phyloP scores from a whole-genome alignment of 2,113 vertebrate species.

The Octodon degus region DNA sequence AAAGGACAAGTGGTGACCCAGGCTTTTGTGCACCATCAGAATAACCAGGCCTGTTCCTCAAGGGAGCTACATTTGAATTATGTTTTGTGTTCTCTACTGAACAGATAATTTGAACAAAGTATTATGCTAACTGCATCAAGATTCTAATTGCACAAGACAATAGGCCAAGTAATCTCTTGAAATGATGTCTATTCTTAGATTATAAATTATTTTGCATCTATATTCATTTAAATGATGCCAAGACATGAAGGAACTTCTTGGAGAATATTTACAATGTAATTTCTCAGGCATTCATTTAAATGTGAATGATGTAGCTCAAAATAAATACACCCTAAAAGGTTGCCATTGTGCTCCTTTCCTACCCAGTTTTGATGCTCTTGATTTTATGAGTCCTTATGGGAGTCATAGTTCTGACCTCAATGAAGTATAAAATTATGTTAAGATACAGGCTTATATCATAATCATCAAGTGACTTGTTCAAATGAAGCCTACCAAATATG shows the following conservation, averaged over 20 bases:
- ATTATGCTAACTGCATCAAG: neutral
- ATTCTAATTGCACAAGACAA: neutral
- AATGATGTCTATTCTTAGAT: neutral
- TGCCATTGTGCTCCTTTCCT: neutral
- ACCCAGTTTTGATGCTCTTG: neutral
- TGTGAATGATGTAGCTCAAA: neutral
- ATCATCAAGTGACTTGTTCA: neutral
- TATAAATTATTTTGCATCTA: constrained; percentile 4
- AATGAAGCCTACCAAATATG: neutral
- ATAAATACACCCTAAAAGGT: neutral
- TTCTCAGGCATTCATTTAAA: neutral
- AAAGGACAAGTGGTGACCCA: neutral
- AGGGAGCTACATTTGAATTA: neutral
- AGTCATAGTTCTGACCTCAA: neutral
- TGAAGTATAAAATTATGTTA: neutral
- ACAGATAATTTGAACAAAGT: neutral
- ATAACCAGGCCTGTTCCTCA: neutral
- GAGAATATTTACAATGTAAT: constrained; percentile 28
- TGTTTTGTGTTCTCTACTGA: neutral
- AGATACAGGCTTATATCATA: neutral
- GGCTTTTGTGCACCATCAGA: neutral
- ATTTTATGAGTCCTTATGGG: neutral
- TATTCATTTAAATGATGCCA: constrained; percentile 1
- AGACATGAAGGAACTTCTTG: neutral
- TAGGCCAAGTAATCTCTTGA: neutral